Percentiles rank a stretch among this genome's conserved stretches.
These are phyloP conservation scores for Globia sparganii DNA, from an alignment of 2,888 invertebrate species.

Conservation along the genomic window DNA sequence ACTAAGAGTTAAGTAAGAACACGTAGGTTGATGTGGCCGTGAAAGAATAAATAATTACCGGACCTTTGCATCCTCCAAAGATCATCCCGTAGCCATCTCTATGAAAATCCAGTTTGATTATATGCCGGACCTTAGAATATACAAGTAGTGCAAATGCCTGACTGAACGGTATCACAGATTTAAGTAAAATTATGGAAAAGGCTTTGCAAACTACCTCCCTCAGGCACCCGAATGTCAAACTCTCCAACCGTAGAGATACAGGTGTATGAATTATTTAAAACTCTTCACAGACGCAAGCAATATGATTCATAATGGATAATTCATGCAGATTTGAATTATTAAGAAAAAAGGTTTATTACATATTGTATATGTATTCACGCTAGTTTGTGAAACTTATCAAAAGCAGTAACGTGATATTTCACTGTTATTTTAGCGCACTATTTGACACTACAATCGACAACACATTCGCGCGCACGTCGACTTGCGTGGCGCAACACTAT, in stretches of 20 bases:
- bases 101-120: neutral
- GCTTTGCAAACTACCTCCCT: neutral
- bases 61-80: neutral
- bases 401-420: slow-evolving; percentile 14
- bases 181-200: neutral
- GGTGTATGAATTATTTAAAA: neutral
- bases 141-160: neutral
- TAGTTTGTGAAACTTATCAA: neutral
- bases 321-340: too few relatives aligned
- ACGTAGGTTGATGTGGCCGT: neutral
- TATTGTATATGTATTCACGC: neutral
- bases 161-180: neutral
- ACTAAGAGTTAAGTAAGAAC: neutral
- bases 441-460: slow-evolving; percentile 16
- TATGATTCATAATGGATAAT: neutral
- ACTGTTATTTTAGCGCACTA: slow-evolving; percentile 25
- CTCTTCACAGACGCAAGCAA: neutral
- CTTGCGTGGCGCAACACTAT: slow-evolving; percentile 37
- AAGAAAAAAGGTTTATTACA: neutral
- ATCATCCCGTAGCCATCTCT: neutral
- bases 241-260: neutral
- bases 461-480: slow-evolving; percentile 13
- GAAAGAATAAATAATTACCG: neutral
- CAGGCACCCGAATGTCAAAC: neutral
- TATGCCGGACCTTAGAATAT: neutral